These are phyloP conservation scores for Ennomos quercinarius DNA, from an alignment of 2,888 invertebrate species.

Conservation along the genomic window DNA sequence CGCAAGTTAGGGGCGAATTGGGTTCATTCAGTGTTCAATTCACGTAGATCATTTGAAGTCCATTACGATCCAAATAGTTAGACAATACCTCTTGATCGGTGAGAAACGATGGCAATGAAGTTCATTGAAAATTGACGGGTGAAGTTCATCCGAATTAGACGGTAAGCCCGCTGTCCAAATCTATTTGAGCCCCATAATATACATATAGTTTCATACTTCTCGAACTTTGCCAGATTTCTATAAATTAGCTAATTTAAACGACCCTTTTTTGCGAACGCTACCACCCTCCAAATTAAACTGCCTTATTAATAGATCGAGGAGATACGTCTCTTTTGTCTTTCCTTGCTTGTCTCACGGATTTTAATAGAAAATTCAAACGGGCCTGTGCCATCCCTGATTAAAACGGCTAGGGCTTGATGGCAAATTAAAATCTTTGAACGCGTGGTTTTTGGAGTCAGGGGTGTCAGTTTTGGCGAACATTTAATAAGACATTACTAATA, in stretches of 20 bases:
- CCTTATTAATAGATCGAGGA: conserved; percentile 81
- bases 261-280: conserved; percentile 48
- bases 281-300: conserved; percentile 73
- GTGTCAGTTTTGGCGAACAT: conserved; percentile 3
- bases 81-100: too few relatives aligned
- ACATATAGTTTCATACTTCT: too few relatives aligned
- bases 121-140: too few relatives aligned
- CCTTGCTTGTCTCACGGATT: conserved; percentile 66
- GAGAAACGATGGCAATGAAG: too few relatives aligned
- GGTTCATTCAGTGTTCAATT: too few relatives aligned
- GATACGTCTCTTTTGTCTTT: conserved; percentile 78
- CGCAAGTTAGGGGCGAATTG: too few relatives aligned
- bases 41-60: too few relatives aligned
- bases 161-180: too few relatives aligned
- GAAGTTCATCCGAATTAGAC: too few relatives aligned
- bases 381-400: conserved; percentile 72
- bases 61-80: too few relatives aligned
- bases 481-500: neutral
- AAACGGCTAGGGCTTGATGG: conserved; percentile 68
- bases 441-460: conserved; percentile 54
- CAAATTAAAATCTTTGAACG: conserved; percentile 77
- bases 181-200: too few relatives aligned
- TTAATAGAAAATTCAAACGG: conserved; percentile 83
- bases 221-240: neutral
- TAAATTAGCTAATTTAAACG: conserved; percentile 7